Evolutionary conservation across 35 echinoderm and acorn worm genomes (phyloP).

Genomic region (Hemicentrotus pulcherrimus): DNA sequence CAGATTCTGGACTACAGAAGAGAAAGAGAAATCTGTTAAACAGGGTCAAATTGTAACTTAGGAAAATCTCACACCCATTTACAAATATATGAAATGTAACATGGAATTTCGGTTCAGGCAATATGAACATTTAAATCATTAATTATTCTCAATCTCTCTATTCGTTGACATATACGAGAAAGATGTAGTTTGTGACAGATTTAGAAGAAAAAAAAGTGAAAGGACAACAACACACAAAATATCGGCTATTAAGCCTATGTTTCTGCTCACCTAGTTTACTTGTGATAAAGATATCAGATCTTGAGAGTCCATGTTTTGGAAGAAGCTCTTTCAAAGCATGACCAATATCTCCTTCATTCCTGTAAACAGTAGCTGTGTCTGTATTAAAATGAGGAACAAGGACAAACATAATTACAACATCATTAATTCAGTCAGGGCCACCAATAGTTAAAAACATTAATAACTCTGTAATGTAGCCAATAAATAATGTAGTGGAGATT

Average conservation of each 20-base stretch:
- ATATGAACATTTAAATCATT: not conserved
- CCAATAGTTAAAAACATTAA: not conserved
- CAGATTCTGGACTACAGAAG: no score
- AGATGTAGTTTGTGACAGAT: not conserved
- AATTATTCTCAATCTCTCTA: not conserved
- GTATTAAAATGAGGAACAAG: not conserved
- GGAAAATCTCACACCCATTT: no score
- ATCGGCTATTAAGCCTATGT: not conserved
- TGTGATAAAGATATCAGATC: conserved; percentile 67
- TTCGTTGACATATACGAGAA: not conserved
- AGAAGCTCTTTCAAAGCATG: conserved; percentile 62
- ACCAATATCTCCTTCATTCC: conserved; percentile 72
- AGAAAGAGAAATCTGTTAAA: no score
- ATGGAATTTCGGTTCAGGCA: no score
- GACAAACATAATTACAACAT: not conserved
- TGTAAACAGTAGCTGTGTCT: conserved; percentile 70
- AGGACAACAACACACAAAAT: not conserved
- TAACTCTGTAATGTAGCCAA: not conserved
- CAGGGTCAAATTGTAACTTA: no score
- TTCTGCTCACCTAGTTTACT: conserved; percentile 63
- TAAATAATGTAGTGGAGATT: not conserved
- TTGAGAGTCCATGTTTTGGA: conserved; percentile 62
- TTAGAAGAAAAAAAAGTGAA: not conserved
- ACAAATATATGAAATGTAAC: no score
- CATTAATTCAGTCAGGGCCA: not conserved